Evolutionary conservation across 2,797 vertebrate genomes (phyloP).

Genomic region (Otolemur crassicaudatus): DNA sequence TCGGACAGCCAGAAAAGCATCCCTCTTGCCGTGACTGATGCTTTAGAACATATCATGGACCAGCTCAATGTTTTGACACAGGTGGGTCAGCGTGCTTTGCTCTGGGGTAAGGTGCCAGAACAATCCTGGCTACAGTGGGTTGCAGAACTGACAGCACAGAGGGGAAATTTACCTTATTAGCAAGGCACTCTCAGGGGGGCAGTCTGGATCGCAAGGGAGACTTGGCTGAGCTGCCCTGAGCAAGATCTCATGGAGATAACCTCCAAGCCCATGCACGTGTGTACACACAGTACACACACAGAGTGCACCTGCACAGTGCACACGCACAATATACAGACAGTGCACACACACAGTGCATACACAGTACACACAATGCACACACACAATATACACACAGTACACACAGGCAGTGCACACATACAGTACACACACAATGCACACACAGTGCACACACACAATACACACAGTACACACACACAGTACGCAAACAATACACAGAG

Average conservation of each 20-base stretch:
- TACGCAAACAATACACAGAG: no score
- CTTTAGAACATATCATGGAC: constrained; percentile 92
- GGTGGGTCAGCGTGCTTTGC: constrained; percentile 83
- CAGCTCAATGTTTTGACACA: constrained; percentile 94
- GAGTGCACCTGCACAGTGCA: no score
- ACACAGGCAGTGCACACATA: no score
- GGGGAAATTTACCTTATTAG: neutral
- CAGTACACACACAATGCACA: no score
- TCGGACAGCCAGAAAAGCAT: constrained; percentile 82
- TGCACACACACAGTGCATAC: neutral
- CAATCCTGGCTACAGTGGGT: neutral
- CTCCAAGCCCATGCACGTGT: neutral
- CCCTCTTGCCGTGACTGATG: constrained; percentile 86
- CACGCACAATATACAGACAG: no score
- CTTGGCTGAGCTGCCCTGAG: neutral
- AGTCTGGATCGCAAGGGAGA: neutral
- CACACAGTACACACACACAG: no score
- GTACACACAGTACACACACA: no score
- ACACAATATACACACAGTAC: no score
- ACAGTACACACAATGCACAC: neutral
- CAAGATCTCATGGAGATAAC: neutral
- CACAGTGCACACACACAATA: no score
- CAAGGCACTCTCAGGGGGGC: neutral
- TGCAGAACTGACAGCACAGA: neutral
- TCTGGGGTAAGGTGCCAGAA: neutral